Evolutionary conservation across 2,888 invertebrate species (phyloP).

Genomic region (Ophraella communa): DNA sequence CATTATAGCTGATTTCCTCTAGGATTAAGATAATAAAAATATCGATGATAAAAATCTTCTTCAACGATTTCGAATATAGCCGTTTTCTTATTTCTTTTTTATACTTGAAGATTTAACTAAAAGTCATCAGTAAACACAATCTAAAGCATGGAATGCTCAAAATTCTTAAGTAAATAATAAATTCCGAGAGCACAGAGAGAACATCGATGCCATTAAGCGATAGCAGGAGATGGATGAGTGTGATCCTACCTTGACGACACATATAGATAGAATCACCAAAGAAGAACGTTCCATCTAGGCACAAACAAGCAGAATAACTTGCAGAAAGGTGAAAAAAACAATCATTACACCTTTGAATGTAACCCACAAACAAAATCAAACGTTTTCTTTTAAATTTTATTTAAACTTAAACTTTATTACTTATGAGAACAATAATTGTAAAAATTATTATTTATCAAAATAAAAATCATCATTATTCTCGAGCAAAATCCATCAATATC

Average conservation of each 20-base stretch:
- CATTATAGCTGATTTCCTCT: constrained; percentile 1
- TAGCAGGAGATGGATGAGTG: constrained; percentile 26
- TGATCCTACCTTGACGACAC: constrained; percentile 19
- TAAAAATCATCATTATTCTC: no score
- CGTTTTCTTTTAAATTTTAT: no score
- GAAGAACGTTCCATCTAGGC: background rate
- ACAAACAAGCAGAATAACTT: no score
- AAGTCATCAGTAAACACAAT: constrained; percentile 7
- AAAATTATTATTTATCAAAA: no score
- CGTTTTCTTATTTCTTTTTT: no score
- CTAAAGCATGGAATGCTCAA: constrained; percentile 11
- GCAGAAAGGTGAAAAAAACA: no score
- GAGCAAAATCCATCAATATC: no score
- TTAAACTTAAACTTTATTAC: no score
- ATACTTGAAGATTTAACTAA: background rate
- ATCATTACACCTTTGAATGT: no score
- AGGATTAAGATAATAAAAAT: constrained; percentile 1
- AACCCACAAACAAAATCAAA: no score
- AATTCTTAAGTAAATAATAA: constrained; percentile 27
- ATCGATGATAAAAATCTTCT: background rate
- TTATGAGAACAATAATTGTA: no score
- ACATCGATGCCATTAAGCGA: constrained; percentile 25
- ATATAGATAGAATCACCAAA: constrained; percentile 10
- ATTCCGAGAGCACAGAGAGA: constrained; percentile 20
- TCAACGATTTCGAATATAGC: no score